Conservation (phyloP, 2,888 invertebrate species). For the Lasioglossum pauxillum region DNA sequence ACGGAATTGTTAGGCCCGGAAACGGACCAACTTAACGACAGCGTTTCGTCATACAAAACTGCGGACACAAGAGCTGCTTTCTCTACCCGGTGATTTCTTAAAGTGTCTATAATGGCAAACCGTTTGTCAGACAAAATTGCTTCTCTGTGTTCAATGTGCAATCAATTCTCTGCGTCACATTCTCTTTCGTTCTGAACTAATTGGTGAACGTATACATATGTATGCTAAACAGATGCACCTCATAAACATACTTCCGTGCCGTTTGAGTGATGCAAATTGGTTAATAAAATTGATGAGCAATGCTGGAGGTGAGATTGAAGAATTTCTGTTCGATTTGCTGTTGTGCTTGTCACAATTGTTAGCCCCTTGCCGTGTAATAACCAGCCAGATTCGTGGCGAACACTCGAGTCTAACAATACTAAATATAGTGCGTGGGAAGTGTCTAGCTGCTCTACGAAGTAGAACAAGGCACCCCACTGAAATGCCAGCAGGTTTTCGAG, state of each 20-base stretch:
- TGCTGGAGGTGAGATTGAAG: background rate
- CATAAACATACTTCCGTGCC: background rate
- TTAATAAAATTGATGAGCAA: background rate
- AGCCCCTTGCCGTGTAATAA: too few species aligned
- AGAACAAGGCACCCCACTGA: background rate
- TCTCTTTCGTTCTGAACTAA: background rate
- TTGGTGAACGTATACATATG: background rate
- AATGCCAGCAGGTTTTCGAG: background rate
- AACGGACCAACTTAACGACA: background rate
- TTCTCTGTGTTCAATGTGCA: background rate
- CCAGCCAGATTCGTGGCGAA: too few species aligned
- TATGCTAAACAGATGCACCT: background rate
- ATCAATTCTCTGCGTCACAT: background rate
- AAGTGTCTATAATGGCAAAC: background rate
- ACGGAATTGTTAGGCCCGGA: background rate
- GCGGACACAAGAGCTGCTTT: background rate
- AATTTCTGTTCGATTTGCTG: background rate
- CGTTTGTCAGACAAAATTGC: background rate
- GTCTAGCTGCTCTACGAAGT: background rate
- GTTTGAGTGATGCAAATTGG: background rate
- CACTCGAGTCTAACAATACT: too few species aligned
- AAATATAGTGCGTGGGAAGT: too few species aligned
- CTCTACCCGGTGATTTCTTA: background rate
- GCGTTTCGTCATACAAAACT: conserved; percentile 18
- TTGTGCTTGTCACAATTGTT: background rate